Evolutionary conservation across 2,888 invertebrate species (phyloP), one percentile per base, ranked within the genome.

Genomic region (Ditula angustiorana): DNA sequence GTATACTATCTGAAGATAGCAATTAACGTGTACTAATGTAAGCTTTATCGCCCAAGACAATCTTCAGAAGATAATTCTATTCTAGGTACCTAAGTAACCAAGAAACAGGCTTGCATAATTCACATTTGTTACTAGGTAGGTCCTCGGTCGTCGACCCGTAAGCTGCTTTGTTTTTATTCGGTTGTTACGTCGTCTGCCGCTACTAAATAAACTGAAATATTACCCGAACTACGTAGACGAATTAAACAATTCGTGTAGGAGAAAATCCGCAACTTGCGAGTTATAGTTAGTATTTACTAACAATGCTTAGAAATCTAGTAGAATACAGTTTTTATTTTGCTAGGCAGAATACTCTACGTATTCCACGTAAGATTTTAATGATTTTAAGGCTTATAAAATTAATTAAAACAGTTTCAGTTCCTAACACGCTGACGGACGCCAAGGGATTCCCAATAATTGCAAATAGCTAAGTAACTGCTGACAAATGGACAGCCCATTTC

Each of bases 181-280:
- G 19, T 19, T n/a, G n/a, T 41, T 28, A 28, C 28, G 44, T 19
- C 19, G 44, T 44, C 56, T 28, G 41, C 19, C 28, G 11, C n/a
- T 28, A 28, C 19, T 56, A 56, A 56, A 19, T 37, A 19, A 41
- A 26, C 19, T 56, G 41, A 19, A 56, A 44, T 44, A 56, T 37
- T 21, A 35, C 35, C 11, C 28, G n/a, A 11, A 23, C 10, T 5
- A 37, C 21, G n/a, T 33, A 16, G 7, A 16, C 37, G 2, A 41
- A 55, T 35, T 23, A 13, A 37, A 23, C 44, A 44, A 44, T 41
- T 33, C 11, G 52, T 33, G n/a, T 46, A 8, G 23, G 23, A 7
- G 5, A n/a, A 24, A 24, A 46, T 23, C 23, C 8, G n/a, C 11
- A 44, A n/a, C 41, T 19, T 8, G 37, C 16, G 2, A 41, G n/a